Evolutionary conservation across 1,140 invertebrate genomes (phyloP), one percentile per base, ranked within the genome.

Genomic region (Listronotus bonariensis): DNA sequence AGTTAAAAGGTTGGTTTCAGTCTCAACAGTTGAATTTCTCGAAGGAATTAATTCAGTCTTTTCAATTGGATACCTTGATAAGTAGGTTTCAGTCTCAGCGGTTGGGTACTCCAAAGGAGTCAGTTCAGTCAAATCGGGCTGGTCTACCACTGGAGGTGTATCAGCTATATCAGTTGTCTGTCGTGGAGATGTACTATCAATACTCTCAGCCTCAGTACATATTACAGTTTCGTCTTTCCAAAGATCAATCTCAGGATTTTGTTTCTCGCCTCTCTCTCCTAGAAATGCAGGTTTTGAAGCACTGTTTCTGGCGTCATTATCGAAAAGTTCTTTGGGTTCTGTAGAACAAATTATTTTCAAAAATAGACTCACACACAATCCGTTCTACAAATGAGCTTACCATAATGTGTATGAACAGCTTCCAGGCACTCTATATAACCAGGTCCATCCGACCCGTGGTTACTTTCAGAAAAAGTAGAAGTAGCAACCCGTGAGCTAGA

Each of bases 351-450:
- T 6, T 18, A 46, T 46, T 46, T 6, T 18, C 2, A 15, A 26
- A 26, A 26, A 26, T 26, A 18, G 10, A 46, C 43, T 46, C 43
- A 18, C 12, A 46, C 15, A 46, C n/a, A 46, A 18, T 46, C 17
- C 43, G n/a, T 46, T 9, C 43, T 46, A 46, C 43, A 46, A 46
- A 46, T 18, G 43, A 46, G 43, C 43, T 46, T 46, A 46, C 43
- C 43, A 46, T 46, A 10, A 46, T 11, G 43, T 46, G 43, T 46
- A 46, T n/a, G 15, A 46, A 14, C 43, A 46, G 11, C 9, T 46
- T 46, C 43, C 43, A 46, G 43, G 17, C 43, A 46, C 43, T 46
- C 43, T 46, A 46, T 46, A 15, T 46, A 46, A 46, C 43, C 43
- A 14, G 43, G 43, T 46, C 43, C 43, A 46, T 46, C 43, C 17